Evolutionary conservation across 2,888 invertebrate species (phyloP), one percentile per base, ranked within the genome.

Genomic region (Tenthredo mesomela): DNA sequence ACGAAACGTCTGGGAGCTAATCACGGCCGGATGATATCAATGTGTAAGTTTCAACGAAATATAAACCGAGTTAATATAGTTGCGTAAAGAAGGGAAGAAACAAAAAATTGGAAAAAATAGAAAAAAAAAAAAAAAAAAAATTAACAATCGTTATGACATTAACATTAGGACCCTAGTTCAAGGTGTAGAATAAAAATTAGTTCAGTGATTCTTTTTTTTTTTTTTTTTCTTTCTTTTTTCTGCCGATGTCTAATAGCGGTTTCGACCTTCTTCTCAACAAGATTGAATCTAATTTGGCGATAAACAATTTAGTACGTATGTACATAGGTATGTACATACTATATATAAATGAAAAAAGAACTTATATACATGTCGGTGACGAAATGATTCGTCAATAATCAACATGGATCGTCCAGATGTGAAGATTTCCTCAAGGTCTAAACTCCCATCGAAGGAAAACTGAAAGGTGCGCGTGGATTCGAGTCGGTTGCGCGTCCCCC

Each of bases 401-500:
- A 61, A 40, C 47, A 37, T 12, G 67, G 47, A 47, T 47, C 70
- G 70, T 90, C 90, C 90, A 90, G 90, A 89, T 88, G 89, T 90
- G 91, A 91, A 90, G 91, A 92, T 92, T 92, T 91, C 89, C 90
- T 92, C 93, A 92, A 93, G 92, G 93, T 90, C 90, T 86, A 78
- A 80, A 87, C n/a, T 87, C 82, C 89, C 90, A 87, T 89, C 89
- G 92, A 90, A 89, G 91, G 93, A 92, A 93, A 93, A 93, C 92
- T 91, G 93, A 93, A 93, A 93, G 92, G 92, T 90, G 87, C 86
- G 86, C 85, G 82, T 86, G 84, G 87, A 50, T 54, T 37, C 54
- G 80, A 65, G 43, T 50, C 54, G 29, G 73, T 75, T 71, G 47
- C 65, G 65, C 78, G 84, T 33, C 73, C 54, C 78, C 82, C n/a